These are phyloP conservation scores for Drosophila anceps DNA, from an alignment of 2,888 invertebrate species.

Conservation along the genomic window DNA sequence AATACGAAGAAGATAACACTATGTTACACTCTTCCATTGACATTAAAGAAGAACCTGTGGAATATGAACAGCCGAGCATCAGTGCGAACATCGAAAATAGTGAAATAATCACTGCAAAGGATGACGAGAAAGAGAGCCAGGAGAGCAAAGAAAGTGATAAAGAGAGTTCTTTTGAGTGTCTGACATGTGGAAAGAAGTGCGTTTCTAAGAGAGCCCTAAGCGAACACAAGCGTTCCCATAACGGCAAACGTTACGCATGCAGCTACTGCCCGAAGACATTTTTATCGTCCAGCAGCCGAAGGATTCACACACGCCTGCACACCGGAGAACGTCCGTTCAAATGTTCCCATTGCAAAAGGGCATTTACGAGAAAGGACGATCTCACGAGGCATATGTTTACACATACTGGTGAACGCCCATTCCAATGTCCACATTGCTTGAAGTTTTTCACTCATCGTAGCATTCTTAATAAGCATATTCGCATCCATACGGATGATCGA, in stretches of 20 bases:
- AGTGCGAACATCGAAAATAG: background rate
- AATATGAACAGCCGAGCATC: background rate
- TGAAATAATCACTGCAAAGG: background rate
- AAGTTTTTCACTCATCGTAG: background rate
- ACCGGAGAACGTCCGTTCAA: slow-evolving; percentile 18
- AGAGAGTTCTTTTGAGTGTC: background rate
- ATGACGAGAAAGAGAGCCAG: too few species aligned
- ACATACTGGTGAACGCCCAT: slow-evolving; percentile 9
- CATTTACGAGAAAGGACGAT: slow-evolving; percentile 1
- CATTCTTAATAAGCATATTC: slow-evolving; percentile 5
- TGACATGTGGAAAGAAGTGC: background rate
- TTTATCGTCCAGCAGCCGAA: background rate
- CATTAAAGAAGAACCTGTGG: slow-evolving; percentile 1
- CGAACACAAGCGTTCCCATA: background rate
- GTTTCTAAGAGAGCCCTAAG: background rate
- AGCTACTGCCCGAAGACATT: background rate
- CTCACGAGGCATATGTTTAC: background rate
- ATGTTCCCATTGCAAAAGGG: background rate
- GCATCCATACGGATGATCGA: background rate
- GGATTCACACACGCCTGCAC: background rate
- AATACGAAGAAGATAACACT: background rate
- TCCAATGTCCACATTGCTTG: background rate
- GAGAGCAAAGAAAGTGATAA: too few species aligned
- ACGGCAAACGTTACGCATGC: background rate
- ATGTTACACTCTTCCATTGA: background rate